Conservation (phyloP, 2,888 invertebrate species). For the Perizoma flavofasciatum region DNA sequence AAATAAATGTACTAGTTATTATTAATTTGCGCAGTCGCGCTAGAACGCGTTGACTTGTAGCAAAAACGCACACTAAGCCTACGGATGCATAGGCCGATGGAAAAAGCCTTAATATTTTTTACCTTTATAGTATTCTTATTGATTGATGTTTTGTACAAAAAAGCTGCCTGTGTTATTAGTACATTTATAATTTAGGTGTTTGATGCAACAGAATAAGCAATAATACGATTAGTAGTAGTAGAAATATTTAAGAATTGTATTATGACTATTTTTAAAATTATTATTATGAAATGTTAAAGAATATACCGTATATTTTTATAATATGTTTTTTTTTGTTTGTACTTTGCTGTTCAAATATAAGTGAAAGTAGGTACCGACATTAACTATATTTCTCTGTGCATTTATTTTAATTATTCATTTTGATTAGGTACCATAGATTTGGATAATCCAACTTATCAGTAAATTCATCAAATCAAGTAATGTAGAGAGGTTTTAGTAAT, state of each 20-base stretch:
- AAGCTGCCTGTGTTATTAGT: conserved; percentile 10
- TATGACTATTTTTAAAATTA: conserved; percentile 10
- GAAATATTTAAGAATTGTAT: conserved; percentile 18
- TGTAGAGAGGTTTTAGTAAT: conserved; percentile 7
- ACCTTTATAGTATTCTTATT: not conserved
- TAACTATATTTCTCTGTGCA: too few relatives aligned
- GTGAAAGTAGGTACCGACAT: too few relatives aligned
- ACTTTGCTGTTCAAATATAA: too few relatives aligned
- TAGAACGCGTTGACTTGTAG: too few relatives aligned
- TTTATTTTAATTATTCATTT: not conserved
- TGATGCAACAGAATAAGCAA: conserved; percentile 20
- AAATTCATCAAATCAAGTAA: conserved; percentile 15
- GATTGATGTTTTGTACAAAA: conserved; percentile 11
- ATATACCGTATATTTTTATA: too few relatives aligned
- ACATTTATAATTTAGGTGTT: conserved; percentile 1
- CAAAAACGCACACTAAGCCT: too few relatives aligned
- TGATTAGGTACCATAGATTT: not conserved
- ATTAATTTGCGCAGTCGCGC: not conserved
- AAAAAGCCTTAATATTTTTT: too few relatives aligned
- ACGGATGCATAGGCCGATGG: not conserved
- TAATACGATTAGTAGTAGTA: conserved; percentile 5
- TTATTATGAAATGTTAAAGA: too few relatives aligned
- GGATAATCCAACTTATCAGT: not conserved
- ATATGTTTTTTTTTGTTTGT: too few relatives aligned
- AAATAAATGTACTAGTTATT: not conserved